Base-by-base conservation (phyloP, 2,113 vertebrate genomes). In the Lates calcarifer region DNA sequence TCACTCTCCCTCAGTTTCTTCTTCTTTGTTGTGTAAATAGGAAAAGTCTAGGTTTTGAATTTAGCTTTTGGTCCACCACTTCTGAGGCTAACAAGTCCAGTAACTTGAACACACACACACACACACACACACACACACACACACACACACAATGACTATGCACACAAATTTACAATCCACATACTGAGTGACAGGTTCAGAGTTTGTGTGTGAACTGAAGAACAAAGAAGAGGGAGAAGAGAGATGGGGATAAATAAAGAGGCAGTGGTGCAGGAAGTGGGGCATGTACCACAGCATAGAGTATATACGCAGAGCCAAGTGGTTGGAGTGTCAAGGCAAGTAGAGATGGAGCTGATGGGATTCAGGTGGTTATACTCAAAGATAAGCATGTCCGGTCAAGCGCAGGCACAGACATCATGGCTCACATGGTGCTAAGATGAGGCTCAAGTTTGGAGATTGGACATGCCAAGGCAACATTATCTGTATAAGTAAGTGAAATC, bases 21-120 rank as follows among this genome's bases (percentile, higher is more conserved):
- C 18, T 55, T 22, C 35, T 71, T 71, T 77, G 53, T 77, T 70
- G 63, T 83, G 82, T 74, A 74, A 83, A 85, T 77, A 57, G 64
- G 31, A 70, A 77, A 45, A 17, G 35, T 49, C 43, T 81, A n/a
- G 33, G 26, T 62, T 33, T 81, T 65, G 67, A 74, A 55, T 83
- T 70, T 51, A 70, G 33, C 39, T 69, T 76, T 64, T 66, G 20
- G 70, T 57, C 74, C 71, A n/a, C 20, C 74, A 26, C 56, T 78
- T 79, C 53, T 62, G 45, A 80, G 57, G 57, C 37, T 43, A 72
- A 66, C 20, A 1, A 22, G 31, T 55, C 61, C 20, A 64, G 65
- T 43, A 63, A 26, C 64, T 20, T 35, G 14, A 28, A 64, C 3
- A 57, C 65, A 74, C n/a, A 60, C n/a, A 65, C 26, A 65, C 26